phyloP scores from a whole-genome alignment of 2,113 vertebrate genomes.

The Sphaerodactylus townsendi region DNA sequence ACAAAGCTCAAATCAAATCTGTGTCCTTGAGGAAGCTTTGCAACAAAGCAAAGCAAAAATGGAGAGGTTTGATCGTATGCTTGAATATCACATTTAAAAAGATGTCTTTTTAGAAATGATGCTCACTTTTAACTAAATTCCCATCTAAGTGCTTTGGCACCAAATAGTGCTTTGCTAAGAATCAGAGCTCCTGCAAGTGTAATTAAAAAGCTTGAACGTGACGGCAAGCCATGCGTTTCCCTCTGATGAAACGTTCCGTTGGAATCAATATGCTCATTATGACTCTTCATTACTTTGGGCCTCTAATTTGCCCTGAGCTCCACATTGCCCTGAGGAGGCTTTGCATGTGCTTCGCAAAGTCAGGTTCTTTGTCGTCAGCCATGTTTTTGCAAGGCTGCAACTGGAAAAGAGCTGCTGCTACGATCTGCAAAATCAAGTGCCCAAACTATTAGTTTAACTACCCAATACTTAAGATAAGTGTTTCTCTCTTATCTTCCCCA shows the following conservation, averaged over 20 bases:
- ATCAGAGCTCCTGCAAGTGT: neutral
- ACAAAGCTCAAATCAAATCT: neutral
- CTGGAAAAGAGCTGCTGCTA: neutral
- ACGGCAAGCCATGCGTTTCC: neutral
- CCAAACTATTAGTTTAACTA: no score
- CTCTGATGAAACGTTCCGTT: neutral
- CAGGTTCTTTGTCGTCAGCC: neutral
- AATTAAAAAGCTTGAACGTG: neutral
- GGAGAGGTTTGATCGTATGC: neutral
- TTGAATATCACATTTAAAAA: neutral
- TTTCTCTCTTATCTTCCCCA: no score
- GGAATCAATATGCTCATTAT: conserved; percentile 16
- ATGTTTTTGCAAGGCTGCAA: neutral
- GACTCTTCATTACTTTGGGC: neutral
- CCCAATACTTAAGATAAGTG: no score
- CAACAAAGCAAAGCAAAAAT: neutral
- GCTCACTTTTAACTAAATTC: neutral
- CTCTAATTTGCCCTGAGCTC: neutral
- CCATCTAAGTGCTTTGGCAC: neutral
- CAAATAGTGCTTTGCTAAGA: neutral
- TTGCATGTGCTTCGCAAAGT: conserved; percentile 1
- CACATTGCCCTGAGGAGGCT: neutral
- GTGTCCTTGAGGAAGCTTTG: neutral
- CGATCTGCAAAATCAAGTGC: no score
- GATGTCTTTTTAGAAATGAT: neutral